A percentile compares a stretch with the other conserved stretches of the same genome.
Evolutionary conservation across 2,113 vertebrate species (phyloP).

Genomic region (Oncorhynchus tshawytscha): DNA sequence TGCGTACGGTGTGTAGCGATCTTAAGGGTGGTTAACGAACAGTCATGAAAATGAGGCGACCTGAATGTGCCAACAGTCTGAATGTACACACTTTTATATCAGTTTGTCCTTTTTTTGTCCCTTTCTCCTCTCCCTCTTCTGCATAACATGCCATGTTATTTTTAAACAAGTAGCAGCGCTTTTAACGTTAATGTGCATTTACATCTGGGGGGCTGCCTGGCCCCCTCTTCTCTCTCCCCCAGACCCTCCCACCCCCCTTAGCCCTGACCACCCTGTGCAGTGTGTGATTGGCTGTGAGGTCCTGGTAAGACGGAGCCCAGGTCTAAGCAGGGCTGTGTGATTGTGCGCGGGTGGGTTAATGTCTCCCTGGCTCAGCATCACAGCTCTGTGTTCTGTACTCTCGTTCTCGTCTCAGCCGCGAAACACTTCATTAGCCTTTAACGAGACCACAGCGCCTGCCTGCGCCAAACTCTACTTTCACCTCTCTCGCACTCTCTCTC

Average conservation of each 20-base stretch:
- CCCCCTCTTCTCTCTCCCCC: constrained; percentile 11
- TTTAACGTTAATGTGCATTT: constrained; percentile 58
- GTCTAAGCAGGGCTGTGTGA: constrained; percentile 46
- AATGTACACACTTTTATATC: neutral
- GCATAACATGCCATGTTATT: constrained; percentile 42
- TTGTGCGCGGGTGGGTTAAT: constrained; percentile 66
- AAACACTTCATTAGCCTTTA: constrained; percentile 71
- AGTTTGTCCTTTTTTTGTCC: neutral
- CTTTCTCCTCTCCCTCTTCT: constrained; percentile 5
- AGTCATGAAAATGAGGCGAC: neutral
- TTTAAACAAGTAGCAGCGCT: constrained; percentile 44
- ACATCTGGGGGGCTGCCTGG: constrained; percentile 39
- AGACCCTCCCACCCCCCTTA: constrained; percentile 19
- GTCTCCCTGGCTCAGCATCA: constrained; percentile 68
- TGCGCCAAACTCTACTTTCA: neutral
- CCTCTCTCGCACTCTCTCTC: neutral
- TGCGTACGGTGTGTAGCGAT: too few relatives aligned
- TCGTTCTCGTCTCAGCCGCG: constrained; percentile 52
- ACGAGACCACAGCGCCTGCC: constrained; percentile 51
- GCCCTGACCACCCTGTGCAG: constrained; percentile 36
- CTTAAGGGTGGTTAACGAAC: neutral
- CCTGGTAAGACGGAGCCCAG: neutral
- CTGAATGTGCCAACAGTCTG: neutral
- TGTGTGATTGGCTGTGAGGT: constrained; percentile 58
- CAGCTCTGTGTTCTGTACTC: constrained; percentile 51